Evolutionary conservation across 2,113 vertebrate genomes (phyloP), one percentile per base, ranked within the genome.

Genomic region (Riparia riparia): DNA sequence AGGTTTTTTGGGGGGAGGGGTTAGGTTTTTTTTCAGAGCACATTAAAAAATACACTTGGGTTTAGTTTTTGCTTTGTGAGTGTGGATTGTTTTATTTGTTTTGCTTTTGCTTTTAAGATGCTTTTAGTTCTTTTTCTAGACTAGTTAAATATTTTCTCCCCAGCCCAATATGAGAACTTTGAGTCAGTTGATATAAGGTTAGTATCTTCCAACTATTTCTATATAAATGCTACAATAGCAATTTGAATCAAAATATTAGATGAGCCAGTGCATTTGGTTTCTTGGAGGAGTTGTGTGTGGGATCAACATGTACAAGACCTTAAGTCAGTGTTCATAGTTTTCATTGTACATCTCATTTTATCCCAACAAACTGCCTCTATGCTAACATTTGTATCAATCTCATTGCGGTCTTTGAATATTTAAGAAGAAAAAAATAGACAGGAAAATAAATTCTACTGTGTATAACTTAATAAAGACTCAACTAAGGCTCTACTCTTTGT

Each of bases 341-440:
- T 86, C 45, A 81, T 18, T 39, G 22, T 20, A 73, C 32, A 28
- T 53, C 61, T 69, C 7, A n/a, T 78, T 88, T 72, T 73, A 53
- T 50, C 42, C 57, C 17, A 53, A 21, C 20, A 58, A 73, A 78
- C 6, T 81, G 14, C 10, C 18, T 80, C n/a, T 85, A 81, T 66
- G 14, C 5, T 78, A 77, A 56, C 15, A 81, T 60, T n/a, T 83
- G 10, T 45, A 66, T 86, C 51, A 78, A 31, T 64, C n/a, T 81
- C 13, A 12, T 78, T 31, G 44, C 17, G 64, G 17, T 19, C 4
- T 11, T 76, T 82, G n/a, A 31, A 86, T n/a, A 9, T 42, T 90
- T 74, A 86, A 70, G n/a, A 34, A 74, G 51, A 54, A 89, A 92
- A 89, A 92, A 91, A 70, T n/a, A 78, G 93, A 71, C 26, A 19